Conservation (phyloP, 1,140 invertebrate species). For the Heliconius congener region DNA sequence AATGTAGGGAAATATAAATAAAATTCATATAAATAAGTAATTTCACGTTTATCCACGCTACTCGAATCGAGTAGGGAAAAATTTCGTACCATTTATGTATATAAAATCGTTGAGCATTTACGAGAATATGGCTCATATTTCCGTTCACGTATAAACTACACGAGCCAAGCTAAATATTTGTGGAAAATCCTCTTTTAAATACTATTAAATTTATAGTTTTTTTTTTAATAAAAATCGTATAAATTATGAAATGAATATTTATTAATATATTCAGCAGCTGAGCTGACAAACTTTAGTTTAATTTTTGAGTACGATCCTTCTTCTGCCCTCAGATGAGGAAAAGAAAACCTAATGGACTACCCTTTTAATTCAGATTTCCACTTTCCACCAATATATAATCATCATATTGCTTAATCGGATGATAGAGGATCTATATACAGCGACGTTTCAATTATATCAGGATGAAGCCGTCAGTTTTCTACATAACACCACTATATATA, state of each 20-base stretch:
- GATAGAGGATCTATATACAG: too few species aligned
- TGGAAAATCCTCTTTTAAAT: not conserved
- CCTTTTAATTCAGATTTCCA: too few species aligned
- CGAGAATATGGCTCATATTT: slow-evolving; percentile 7
- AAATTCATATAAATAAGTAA: slow-evolving; percentile 13
- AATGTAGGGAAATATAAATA: not conserved
- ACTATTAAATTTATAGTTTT: not conserved
- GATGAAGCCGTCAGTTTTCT: too few species aligned
- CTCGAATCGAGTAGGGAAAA: slow-evolving; percentile 1
- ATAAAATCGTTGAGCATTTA: slow-evolving; percentile 1
- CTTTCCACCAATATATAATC: too few species aligned
- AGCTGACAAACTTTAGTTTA: too few species aligned
- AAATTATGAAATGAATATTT: not conserved
- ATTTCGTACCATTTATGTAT: slow-evolving; percentile 5
- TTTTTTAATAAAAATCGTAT: not conserved
- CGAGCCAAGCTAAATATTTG: not conserved
- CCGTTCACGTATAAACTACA: slow-evolving; percentile 3
- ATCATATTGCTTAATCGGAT: too few species aligned
- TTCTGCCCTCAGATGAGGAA: too few species aligned
- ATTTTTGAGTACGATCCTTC: too few species aligned
- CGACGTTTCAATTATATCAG: too few species aligned
- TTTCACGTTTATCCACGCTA: slow-evolving; percentile 9
- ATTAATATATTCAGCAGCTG: not conserved
- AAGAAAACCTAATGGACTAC: too few species aligned
- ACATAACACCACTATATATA: too few species aligned